These are phyloP conservation scores for Latrodectus geometricus DNA, from an alignment of 1,140 invertebrate genomes.

Conservation along the genomic window DNA sequence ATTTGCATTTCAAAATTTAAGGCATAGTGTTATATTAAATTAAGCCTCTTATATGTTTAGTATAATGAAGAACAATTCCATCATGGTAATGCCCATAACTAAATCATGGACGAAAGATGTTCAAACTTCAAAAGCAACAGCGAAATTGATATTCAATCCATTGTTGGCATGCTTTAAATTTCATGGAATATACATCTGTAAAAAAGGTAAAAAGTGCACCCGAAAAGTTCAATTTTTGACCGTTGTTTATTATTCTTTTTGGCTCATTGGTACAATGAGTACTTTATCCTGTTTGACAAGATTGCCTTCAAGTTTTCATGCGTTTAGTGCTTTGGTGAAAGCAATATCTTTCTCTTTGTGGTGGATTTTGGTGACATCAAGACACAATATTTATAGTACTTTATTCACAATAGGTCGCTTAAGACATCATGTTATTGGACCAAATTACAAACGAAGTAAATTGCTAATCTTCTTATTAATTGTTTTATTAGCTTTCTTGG, in stretches of 20 bases:
- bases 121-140: too few species aligned
- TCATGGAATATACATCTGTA: neutral
- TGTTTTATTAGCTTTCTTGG: neutral
- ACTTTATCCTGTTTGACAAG: neutral
- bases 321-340: constrained; percentile 28
- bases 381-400: neutral
- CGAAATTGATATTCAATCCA: too few species aligned
- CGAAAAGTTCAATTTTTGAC: neutral
- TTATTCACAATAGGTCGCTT: neutral
- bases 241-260: constrained; percentile 2
- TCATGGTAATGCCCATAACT: too few species aligned
- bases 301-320: constrained; percentile 25
- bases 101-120: too few species aligned
- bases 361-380: constrained; percentile 7
- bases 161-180: neutral
- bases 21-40: too few species aligned
- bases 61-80: too few species aligned
- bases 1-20: too few species aligned
- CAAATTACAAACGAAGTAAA: neutral
- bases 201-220: neutral
- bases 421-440: neutral
- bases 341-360: constrained; percentile 3
- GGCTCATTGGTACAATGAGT: constrained; percentile 7
- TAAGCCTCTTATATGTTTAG: too few species aligned
- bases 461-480: neutral